A percentile compares a stretch with the other conserved stretches of the same genome.
Evolutionary conservation across 2,888 invertebrate genomes (phyloP).

Genomic region (Trachelus tabidus): DNA sequence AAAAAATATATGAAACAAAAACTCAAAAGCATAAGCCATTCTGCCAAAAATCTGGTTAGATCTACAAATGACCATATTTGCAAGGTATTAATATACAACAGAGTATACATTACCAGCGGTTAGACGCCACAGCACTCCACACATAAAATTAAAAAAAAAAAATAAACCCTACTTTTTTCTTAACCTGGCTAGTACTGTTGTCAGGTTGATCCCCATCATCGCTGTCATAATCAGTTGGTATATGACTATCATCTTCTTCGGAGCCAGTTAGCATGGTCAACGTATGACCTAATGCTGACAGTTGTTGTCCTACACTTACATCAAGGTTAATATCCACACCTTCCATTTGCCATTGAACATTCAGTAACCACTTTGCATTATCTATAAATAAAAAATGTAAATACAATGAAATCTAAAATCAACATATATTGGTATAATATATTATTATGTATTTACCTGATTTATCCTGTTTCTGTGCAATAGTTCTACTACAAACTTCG

Average conservation of each 20-base stretch:
- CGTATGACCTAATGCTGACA: slow-evolving; percentile 94
- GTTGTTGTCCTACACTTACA: slow-evolving; percentile 94
- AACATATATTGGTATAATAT: slow-evolving; percentile 8
- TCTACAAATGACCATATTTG: background rate
- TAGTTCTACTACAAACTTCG: slow-evolving; percentile 94
- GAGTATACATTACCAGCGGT: background rate
- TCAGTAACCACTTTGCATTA: slow-evolving; percentile 98
- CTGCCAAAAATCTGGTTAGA: background rate
- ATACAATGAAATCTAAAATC: slow-evolving; percentile 1
- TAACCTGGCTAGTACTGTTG: slow-evolving; percentile 63
- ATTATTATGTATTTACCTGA: slow-evolving; percentile 68
- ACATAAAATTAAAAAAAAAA: slow-evolving; percentile 28
- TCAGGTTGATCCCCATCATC: slow-evolving; percentile 81
- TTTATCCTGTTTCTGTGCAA: slow-evolving; percentile 82
- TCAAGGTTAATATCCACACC: slow-evolving; percentile 97
- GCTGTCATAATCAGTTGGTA: slow-evolving; percentile 79
- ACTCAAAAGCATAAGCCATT: slow-evolving; percentile 3
- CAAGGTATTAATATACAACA: background rate
- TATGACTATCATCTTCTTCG: slow-evolving; percentile 83
- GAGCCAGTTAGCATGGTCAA: slow-evolving; percentile 94
- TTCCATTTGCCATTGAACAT: slow-evolving; percentile 99
- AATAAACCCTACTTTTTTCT: slow-evolving; percentile 58
- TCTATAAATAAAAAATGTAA: slow-evolving; percentile 67
- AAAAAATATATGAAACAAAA: background rate
- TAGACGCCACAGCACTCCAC: slow-evolving; percentile 9